Base-by-base conservation (phyloP, 2,113 vertebrate species). In the Grammomys dolichurus region DNA sequence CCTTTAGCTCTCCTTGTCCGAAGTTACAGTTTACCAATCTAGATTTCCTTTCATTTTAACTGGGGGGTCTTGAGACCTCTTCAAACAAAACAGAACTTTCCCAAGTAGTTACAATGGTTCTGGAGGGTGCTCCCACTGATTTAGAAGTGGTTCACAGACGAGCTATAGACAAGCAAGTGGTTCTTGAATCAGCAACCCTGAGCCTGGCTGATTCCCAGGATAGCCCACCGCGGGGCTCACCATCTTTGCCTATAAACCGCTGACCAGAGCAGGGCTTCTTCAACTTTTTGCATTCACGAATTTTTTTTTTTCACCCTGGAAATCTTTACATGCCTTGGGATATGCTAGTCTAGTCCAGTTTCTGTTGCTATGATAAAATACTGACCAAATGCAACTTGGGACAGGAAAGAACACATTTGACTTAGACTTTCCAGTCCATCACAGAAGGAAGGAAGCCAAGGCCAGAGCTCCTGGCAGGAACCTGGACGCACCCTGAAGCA, bases 71-170 rank as follows among this genome's bases (percentile, higher is more conserved):
- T 81, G 80, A 96, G 87, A 89, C 36, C n/a, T 75, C 72, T 85
- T 95, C 56, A 89, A 81, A 90, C 77, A 90, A 91, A 95, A 89
- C 20, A 36, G 58, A 65, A 93, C 58, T 46, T 87, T 90, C 72
- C 93, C 43, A 87, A 63, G 7, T 24, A 22, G 77, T 65, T 88
- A 54, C 20, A 54, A 26, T 40, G 85, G 31, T 54, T 87, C 40
- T 85, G 56, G 51, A 90, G 87, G 72, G 80, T 46, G 4, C 58
- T 40, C 93, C 17, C 73, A 4, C 51, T 81, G 63, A 63, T 75
- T 95, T 77, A 77, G 28, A 93, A 85, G 75, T 58, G 60, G 65
- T 43, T 75, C 84, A 85, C 1, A 46, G 75, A 89, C 89, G 28
- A 70, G 31, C 65, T 17, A 3, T 60, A 43, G 78, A 82, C 36